Percentiles rank a stretch among this genome's conserved stretches.
phyloP scores from a whole-genome alignment of 2,888 invertebrate genomes.

The Elaeidobius kamerunicus region DNA sequence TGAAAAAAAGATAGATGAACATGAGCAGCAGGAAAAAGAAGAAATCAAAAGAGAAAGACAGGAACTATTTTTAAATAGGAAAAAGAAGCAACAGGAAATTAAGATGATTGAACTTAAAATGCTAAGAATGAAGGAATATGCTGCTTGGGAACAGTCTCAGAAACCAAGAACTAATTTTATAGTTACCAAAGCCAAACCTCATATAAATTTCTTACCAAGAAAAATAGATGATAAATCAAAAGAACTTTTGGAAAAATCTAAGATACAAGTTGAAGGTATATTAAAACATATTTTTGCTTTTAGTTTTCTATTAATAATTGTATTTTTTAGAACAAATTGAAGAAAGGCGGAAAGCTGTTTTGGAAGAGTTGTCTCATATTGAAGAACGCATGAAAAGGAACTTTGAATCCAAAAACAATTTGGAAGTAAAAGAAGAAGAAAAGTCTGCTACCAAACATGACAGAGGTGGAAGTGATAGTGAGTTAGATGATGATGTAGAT shows the following conservation, averaged over 20 bases:
- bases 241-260: conserved; percentile 63
- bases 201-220: conserved; percentile 85
- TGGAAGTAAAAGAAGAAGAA: conserved; percentile 17
- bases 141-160: conserved; percentile 81
- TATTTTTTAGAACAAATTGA: conserved; percentile 62
- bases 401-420: conserved; percentile 40
- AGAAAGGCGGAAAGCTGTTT: conserved; percentile 60
- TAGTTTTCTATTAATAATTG: no score
- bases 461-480: conserved; percentile 23
- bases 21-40: conserved; percentile 82
- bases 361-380: conserved; percentile 63
- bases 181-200: conserved; percentile 81
- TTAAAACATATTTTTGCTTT: no score
- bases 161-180: conserved; percentile 78
- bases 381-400: conserved; percentile 54
- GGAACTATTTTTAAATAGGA: conserved; percentile 79
- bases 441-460: conserved; percentile 16
- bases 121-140: conserved; percentile 82
- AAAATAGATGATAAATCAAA: conserved; percentile 67
- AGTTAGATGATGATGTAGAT: conserved; percentile 14
- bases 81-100: conserved; percentile 85
- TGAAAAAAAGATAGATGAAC: conserved; percentile 91
- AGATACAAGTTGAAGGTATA: conserved; percentile 64
- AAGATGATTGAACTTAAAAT: conserved; percentile 87
- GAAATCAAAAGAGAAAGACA: conserved; percentile 79